Evolutionary conservation across 2,113 vertebrate species (phyloP), one percentile per base, ranked within the genome.

Genomic region (Daubentonia madagascariensis): DNA sequence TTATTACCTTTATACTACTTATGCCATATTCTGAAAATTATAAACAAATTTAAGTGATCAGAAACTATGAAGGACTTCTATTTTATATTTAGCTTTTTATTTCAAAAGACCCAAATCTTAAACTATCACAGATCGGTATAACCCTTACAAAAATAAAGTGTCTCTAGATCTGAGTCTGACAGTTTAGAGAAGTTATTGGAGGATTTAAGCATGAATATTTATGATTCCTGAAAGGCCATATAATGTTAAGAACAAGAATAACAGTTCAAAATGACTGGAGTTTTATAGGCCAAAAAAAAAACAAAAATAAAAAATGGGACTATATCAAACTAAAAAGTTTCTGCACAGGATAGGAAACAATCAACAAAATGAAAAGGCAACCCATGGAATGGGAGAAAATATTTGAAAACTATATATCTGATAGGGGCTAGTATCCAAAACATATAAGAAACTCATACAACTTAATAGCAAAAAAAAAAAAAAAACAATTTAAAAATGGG

Each of bases 1-100:
- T 16, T 94, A 85, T 76, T 14, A 52, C 10, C 97, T 96, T 59
- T 96, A 35, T 3, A 25, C 13, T 94, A 94, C 54, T 92, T 93
- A 43, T 12, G 45, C 61, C 79, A 93, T 81, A 89, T 30, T 63
- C 52, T 18, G 48, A 89, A 96, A 96, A 96, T 65, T 94, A 54
- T n/a, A 57, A 72, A 37, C 78, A 30, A 54, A 30, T 65, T 81
- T 81, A 89, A 89, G 5, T 90, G 8, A 35, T 45, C 7, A 52
- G 10, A 97, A 89, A 83, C 1, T 35, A 45, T 59, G 70, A 80
- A 93, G 30, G 10, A 37, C 6, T 72, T 79, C 35, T 52, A 85
- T 91, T 90, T 94, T 23, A 37, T 63, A 61, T 43, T 57, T 57
- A 91, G 13, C 32, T 13, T 67, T 94, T 83, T 76, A 92, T 48